Evolutionary conservation across 2,113 vertebrate genomes (phyloP).

Genomic region (Platysternon megacephalum): DNA sequence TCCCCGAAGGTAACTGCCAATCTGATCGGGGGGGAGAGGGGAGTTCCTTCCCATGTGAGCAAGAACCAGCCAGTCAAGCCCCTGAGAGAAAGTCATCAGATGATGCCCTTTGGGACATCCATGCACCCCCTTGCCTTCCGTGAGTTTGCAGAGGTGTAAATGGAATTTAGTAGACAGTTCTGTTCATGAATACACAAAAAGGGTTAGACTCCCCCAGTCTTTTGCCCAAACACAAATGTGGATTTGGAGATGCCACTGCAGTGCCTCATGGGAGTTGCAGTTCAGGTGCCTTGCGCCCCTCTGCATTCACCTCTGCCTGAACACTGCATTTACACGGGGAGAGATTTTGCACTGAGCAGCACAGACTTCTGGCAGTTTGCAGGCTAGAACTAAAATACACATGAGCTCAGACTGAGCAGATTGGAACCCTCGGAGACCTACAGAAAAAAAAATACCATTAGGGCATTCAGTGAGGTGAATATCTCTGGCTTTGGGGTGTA

Average conservation of each 20-base stretch:
- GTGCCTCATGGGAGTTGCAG: not conserved
- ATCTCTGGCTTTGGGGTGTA: not conserved
- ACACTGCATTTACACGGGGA: not conserved
- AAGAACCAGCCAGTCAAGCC: too few species aligned
- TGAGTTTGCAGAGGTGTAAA: not conserved
- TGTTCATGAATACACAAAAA: not conserved
- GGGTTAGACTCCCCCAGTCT: not conserved
- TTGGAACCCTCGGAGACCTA: not conserved
- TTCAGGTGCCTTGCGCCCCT: not conserved
- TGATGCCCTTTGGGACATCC: too few species aligned
- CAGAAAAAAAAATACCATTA: not conserved
- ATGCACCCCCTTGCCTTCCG: not conserved
- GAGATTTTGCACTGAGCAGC: not conserved
- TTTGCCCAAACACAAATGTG: not conserved
- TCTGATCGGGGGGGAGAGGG: too few species aligned
- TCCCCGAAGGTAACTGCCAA: too few species aligned
- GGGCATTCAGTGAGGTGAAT: not conserved
- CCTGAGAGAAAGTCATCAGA: too few species aligned
- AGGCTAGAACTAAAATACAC: not conserved
- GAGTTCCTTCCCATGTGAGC: too few species aligned
- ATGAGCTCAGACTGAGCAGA: not conserved
- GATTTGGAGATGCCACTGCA: not conserved
- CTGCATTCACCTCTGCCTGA: not conserved
- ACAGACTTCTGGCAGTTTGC: too few species aligned
- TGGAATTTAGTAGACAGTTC: not conserved